These are phyloP conservation scores for Chlorodrepanis virens DNA, from an alignment of 2,113 vertebrate genomes.

Conservation along the genomic window DNA sequence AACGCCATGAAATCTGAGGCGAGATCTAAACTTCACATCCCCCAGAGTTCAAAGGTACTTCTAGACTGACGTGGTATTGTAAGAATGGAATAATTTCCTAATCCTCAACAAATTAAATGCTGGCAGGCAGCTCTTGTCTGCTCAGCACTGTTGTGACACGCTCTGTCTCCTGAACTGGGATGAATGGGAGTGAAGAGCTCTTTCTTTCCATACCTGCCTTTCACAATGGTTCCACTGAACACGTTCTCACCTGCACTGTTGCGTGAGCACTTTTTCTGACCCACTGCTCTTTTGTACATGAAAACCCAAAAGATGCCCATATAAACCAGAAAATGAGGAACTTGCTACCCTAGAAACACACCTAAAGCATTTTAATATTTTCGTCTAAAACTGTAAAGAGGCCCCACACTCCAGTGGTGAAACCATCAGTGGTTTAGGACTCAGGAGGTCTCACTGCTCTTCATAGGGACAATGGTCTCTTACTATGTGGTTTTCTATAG, in stretches of 20 bases:
- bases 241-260: background rate
- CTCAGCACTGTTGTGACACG: conserved; percentile 26
- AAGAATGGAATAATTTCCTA: conserved; percentile 31
- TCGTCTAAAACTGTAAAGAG: background rate
- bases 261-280: background rate
- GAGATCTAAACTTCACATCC: background rate
- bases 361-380: background rate
- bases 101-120: conserved; percentile 54
- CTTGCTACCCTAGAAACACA: background rate
- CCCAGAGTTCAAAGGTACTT: conserved; percentile 9
- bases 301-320: background rate
- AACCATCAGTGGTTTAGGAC: background rate
- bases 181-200: background rate
- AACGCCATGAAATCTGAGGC: background rate
- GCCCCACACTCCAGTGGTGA: background rate
- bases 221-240: background rate
- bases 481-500: background rate
- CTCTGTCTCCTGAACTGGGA: background rate
- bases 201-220: background rate
- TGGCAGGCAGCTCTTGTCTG: conserved; percentile 49
- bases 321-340: background rate
- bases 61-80: background rate
- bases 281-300: background rate
- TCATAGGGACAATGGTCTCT: background rate
- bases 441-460: background rate